Base-by-base conservation (phyloP, 1,140 invertebrate species). In the Archegozetes longisetosus region DNA sequence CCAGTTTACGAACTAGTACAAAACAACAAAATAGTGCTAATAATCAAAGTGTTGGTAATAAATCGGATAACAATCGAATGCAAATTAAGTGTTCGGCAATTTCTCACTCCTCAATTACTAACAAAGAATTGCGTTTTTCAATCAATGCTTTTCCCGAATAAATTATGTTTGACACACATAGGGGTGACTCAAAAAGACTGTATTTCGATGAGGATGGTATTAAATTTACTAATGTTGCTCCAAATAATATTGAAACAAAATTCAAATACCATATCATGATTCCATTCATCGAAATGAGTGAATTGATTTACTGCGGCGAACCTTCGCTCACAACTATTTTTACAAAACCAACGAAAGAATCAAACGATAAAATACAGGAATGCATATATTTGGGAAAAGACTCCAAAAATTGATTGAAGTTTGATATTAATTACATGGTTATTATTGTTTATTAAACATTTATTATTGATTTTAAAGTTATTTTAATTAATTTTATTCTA, bases 171-270 rank as follows among this genome's bases (percentile, higher is more conserved):
- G 32, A 17, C 32, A 40, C 32, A 9, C 17, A 40, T 40, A 40
- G 17, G 32, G 32, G 6, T 9, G 32, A 40, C 6, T 6, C 17
- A 9, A 40, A 40, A 40, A 40, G 6, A 9, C n/a, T 40, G 6
- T 6, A 40, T 6, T 40, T 40, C 17, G 17, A 6, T 17, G 32
- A 40, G 6, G 32, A 40, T 40, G 32, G 32, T 17, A 40, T 40
- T 40, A 40, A 40, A 40, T 40, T 40, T 40, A 40, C 32, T 9
- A 40, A 40, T 40, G 32, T 40, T 9, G 6, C 32, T 6, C 32
- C 32, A 9, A 40, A 40, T 40, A 9, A 17, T 40, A 9, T 17
- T 79, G 32, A 6, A 17, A 40, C 6, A 9, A 40, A 40, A 40
- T 40, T 40, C 17, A 52, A 58, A 29, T 58, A 58, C 25, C 48